Evolutionary conservation across 2,888 invertebrate genomes (phyloP).

Genomic region (Stramonita haemastoma): DNA sequence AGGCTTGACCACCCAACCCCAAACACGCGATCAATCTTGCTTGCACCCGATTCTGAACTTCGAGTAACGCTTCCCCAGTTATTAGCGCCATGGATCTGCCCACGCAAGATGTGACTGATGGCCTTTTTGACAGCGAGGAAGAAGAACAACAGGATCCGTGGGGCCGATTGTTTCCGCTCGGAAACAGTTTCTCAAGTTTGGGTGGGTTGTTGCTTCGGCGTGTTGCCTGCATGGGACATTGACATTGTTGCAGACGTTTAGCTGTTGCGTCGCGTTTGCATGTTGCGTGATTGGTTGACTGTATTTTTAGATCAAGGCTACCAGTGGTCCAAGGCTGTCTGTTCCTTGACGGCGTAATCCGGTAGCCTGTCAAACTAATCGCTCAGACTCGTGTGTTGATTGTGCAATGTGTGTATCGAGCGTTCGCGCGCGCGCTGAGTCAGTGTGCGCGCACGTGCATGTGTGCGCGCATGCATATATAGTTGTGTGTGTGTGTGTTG

Average conservation of each 20-base stretch:
- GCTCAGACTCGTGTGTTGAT: no score
- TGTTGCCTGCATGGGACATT: no score
- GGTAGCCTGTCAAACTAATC: no score
- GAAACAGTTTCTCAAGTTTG: conserved; percentile 68
- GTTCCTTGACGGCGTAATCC: no score
- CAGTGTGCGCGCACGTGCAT: no score
- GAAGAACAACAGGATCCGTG: conserved; percentile 60
- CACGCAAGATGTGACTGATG: conserved; percentile 65
- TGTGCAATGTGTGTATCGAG: no score
- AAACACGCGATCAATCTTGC: neutral
- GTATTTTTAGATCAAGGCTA: neutral
- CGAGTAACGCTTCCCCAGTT: neutral
- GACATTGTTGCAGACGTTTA: no score
- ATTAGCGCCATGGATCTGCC: conserved; percentile 67
- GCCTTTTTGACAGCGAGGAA: conserved; percentile 67
- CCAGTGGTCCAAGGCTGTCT: no score
- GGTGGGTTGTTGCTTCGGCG: conserved; percentile 53
- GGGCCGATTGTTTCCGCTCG: conserved; percentile 73
- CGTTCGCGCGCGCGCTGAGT: no score
- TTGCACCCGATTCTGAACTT: neutral
- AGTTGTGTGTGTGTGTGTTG: no score
- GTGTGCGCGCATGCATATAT: no score
- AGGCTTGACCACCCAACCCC: neutral
- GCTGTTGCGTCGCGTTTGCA: no score
- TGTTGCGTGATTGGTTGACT: neutral